Evolutionary conservation across 1,140 invertebrate genomes (phyloP), one percentile per base, ranked within the genome.

Genomic region (Stegodyphus dumicola): DNA sequence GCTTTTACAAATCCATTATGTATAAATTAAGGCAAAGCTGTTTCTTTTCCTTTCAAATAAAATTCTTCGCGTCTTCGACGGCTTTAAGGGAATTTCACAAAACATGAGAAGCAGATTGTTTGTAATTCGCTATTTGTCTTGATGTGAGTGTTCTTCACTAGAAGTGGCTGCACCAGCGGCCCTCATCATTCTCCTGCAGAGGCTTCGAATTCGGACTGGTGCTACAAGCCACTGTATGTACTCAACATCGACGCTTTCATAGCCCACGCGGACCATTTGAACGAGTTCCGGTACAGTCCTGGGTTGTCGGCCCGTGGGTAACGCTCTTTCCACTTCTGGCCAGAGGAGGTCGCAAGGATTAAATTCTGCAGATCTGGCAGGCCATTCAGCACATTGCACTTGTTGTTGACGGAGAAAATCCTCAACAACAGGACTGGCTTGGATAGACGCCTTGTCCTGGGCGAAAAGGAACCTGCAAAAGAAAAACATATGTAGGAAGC

Each of bases 351-450:
- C 84, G 48, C 75, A 77, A 10, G 84, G 84, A 51, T 86, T 86
- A 53, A 77, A 71, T 6, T 86, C 84, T 7, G 78, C 33, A 3
- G 69, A 71, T 15, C 78, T 18, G 0, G 84, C 84, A 2, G 84
- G 84, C 84, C 84, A 86, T 33, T 86, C 84, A n/a, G 51, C 75
- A 53, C 84, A 86, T 49, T 86, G 84, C 56, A 86, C 84, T 49
- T 78, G 84, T 49, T 86, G 84, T 53, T 78, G 84, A 1, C 76
- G 60, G 6, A 86, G 75, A 33, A 86, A 86, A 11, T 77, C 84
- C 66, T 77, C 75, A 7, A 86, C 84, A 3, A 33, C 53, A 13
- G 84, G 84, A 33, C 75, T 77, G 9, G 84, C 84, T 49, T 86
- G 84, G 67, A 86, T 86, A 15, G 84, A 86, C 13, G 84, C 67